These are phyloP conservation scores for Chrysolina haemoptera DNA, from an alignment of 2,888 invertebrate species.

Conservation along the genomic window DNA sequence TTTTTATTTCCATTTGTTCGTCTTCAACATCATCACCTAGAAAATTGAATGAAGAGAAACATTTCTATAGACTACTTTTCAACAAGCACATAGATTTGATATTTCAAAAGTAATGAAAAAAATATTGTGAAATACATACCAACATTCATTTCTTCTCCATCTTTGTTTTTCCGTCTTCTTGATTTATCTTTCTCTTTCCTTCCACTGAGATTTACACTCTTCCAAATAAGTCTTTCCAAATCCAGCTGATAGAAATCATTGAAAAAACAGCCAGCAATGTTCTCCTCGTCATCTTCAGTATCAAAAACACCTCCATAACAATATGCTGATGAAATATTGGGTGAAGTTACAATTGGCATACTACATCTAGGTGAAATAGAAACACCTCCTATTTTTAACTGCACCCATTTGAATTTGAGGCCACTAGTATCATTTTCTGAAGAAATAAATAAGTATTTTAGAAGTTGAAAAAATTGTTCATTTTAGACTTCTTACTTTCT, in stretches of 20 bases:
- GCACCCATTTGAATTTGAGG: conserved; percentile 81
- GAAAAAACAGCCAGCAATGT: conserved; percentile 84
- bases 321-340: conserved; percentile 78
- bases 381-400: conserved; percentile 78
- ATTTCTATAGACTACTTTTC: too few relatives aligned
- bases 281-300: conserved; percentile 82
- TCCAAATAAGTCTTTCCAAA: conserved; percentile 83
- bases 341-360: conserved; percentile 76
- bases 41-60: neutral
- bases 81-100: too few relatives aligned
- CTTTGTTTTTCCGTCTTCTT: conserved; percentile 69
- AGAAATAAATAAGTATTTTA: conserved; percentile 45
- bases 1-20: conserved; percentile 65
- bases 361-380: conserved; percentile 79
- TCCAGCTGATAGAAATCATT: conserved; percentile 86
- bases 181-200: conserved; percentile 69
- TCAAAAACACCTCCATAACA: conserved; percentile 93
- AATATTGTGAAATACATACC: conserved; percentile 49
- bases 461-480: neutral
- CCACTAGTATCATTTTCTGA: conserved; percentile 75
- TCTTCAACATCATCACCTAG: conserved; percentile 43
- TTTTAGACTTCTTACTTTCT: conserved; percentile 73
- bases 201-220: conserved; percentile 72
- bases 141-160: conserved; percentile 56
- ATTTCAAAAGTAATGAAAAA: neutral